Conservation (phyloP, 2,113 vertebrate genomes). For the Pterocles burchelli region DNA sequence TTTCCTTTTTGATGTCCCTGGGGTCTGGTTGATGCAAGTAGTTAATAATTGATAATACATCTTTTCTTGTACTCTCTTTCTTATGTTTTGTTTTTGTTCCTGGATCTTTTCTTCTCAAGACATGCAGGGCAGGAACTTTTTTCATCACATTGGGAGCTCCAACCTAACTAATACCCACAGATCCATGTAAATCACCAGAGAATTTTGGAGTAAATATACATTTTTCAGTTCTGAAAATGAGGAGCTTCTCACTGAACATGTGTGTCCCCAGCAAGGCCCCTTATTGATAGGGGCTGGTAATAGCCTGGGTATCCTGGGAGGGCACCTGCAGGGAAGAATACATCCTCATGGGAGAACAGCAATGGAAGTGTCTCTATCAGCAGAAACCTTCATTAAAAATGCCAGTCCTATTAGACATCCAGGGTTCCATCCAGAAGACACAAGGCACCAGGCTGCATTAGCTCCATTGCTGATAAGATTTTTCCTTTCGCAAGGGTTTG, state of each 20-base stretch:
- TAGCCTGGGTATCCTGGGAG: not conserved
- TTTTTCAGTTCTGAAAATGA: not conserved
- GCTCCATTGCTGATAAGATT: not conserved
- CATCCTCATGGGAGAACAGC: not conserved
- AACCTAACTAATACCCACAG: not conserved
- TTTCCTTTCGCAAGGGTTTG: not conserved
- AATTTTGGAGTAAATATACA: not conserved
- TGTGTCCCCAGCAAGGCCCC: not conserved
- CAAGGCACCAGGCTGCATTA: not conserved
- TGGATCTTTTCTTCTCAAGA: not conserved
- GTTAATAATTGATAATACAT: not conserved
- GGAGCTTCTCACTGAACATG: not conserved
- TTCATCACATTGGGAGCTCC: not conserved
- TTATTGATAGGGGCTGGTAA: not conserved
- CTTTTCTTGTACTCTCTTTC: not conserved
- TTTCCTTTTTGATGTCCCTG: not conserved
- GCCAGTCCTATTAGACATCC: not conserved
- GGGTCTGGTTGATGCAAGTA: not conserved
- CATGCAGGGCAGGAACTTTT: not conserved
- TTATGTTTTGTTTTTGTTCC: not conserved
- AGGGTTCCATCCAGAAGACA: not conserved
- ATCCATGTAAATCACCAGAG: not conserved
- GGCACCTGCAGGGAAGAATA: not conserved
- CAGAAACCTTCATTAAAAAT: not conserved
- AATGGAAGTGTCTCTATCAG: not conserved